Evolutionary conservation across 2,113 vertebrate genomes (phyloP).

Genomic region (Miniopterus natalensis): DNA sequence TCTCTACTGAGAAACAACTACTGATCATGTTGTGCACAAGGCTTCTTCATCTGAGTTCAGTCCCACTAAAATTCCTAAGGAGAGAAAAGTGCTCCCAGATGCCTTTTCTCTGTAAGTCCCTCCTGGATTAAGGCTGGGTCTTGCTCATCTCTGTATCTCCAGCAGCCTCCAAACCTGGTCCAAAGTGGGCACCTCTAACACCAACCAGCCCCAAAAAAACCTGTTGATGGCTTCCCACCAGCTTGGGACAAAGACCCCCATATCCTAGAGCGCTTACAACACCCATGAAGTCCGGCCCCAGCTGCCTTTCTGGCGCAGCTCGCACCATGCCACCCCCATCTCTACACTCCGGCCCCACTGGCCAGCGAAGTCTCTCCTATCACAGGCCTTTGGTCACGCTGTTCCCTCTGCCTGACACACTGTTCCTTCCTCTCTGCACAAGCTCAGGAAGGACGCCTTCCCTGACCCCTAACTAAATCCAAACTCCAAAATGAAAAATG

Average conservation of each 20-base stretch:
- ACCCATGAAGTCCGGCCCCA: accelerated
- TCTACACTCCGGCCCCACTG: no score
- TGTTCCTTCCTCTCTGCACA: not conserved
- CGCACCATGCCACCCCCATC: accelerated
- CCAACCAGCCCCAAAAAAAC: not conserved
- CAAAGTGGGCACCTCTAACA: not conserved
- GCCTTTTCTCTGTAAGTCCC: not conserved
- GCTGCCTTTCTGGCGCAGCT: not conserved
- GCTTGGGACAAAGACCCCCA: not conserved
- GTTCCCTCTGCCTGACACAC: not conserved
- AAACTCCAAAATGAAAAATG: not conserved
- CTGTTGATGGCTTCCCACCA: not conserved
- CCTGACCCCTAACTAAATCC: not conserved
- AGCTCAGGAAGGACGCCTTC: not conserved
- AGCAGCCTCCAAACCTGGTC: not conserved
- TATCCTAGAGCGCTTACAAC: not conserved
- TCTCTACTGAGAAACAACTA: not conserved
- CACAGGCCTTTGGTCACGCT: not conserved
- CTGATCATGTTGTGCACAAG: not conserved
- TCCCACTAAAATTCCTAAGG: not conserved
- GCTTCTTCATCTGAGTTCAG: not conserved
- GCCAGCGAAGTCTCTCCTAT: not conserved
- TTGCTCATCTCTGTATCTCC: not conserved
- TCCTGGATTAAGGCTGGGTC: accelerated
- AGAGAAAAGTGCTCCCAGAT: not conserved